Base-by-base conservation (phyloP, 2,113 vertebrate genomes). In the Lamprologus sp. region DNA sequence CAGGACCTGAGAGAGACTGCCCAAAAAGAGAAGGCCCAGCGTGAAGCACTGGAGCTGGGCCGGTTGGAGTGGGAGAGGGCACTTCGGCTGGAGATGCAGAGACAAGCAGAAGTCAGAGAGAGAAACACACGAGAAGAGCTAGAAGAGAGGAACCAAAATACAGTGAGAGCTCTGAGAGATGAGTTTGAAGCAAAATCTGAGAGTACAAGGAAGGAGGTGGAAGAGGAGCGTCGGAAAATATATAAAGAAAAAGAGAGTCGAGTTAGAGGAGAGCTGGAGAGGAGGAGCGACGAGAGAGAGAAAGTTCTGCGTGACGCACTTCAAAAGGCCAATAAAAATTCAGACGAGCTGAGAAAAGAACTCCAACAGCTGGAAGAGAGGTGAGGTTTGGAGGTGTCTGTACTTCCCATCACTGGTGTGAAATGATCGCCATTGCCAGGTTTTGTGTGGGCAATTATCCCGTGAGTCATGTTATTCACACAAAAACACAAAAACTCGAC, bases 1-100 rank as follows among this genome's bases (percentile, higher is more conserved):
- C 95, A 95, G 51, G 93, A 94, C 42, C 95, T 96, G 33, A 94
- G 96, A 88, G 96, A 95, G 73, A 96, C 96, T 1, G n/a, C 94
- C 1, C 95, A 96, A 79, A 94, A 95, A 84, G 97, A 98, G 87
- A 96, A 96, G 85, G 92, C 60, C 55, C 96, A 96, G 21, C 94
- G 97, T 91, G 96, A 97, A 85, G 94, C 96, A 4, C 19, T 98
- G 37, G 94, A 96, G 87, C 88, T 89, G 87, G 95, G 90, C 85
- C 95, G 95, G 80, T 90, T 96, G 6, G 95, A 97, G 63, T 94
- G 89, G 90, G 96, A 96, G 55, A 96, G 75, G 88, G 88, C 87
- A 47, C 92, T 96, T 56, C 90, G 65, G 13, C 90, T 96, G 84
- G 94, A 96, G 83, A 94, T 96, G 92, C 84, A 93, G 17, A 87